Evolutionary conservation across 2,797 vertebrate genomes (phyloP), one percentile per base, ranked within the genome.

Genomic region (Aplochiton taeniatus): DNA sequence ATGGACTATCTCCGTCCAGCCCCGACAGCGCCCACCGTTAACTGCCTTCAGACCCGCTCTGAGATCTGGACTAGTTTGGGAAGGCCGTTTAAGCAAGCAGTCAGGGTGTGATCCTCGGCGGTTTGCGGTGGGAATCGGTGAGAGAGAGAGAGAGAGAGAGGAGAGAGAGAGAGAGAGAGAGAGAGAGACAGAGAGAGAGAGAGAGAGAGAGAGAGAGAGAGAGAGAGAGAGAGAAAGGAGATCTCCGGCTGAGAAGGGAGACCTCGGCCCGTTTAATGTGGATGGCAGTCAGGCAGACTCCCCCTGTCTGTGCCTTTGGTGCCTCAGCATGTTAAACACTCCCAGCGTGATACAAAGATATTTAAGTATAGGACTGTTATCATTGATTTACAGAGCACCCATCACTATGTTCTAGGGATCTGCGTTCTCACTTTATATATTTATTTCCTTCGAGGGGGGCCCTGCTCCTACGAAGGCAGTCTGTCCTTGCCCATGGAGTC

Each of bases 281-380:
- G 90, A 84, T 75, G 83, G 87, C 89, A 94, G 90, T 87, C 88
- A 85, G 87, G 78, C 90, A 90, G 84, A 83, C 90, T 91, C 89
- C 85, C 91, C 81, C 75, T 83, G 82, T 80, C 85, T 86, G 71
- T 67, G 85, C 89, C 92, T 93, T 91, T 87, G 80, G 90, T 93
- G 90, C 86, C 91, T 93, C 91, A 92, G 91, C 91, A 93, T 94
- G 90, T 94, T 95, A 92, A 94, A 94, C 91, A 87, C 86, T 91
- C 94, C 91, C 94, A 95, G 94, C 92, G 55, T 89, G 94, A 89
- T 84, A 90, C 84, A 85, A 85, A 92, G 93, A 91, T 93, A 91
- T 90, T 92, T 89, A 84, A 92, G 90, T 89, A 16, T 83, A 87
- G 83, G 87, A 90, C 70, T 72, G 88, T 91, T 92, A 92, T 92